Evolutionary conservation across 2,888 invertebrate species (phyloP).

Genomic region (Caenorhabditis wallacei): DNA sequence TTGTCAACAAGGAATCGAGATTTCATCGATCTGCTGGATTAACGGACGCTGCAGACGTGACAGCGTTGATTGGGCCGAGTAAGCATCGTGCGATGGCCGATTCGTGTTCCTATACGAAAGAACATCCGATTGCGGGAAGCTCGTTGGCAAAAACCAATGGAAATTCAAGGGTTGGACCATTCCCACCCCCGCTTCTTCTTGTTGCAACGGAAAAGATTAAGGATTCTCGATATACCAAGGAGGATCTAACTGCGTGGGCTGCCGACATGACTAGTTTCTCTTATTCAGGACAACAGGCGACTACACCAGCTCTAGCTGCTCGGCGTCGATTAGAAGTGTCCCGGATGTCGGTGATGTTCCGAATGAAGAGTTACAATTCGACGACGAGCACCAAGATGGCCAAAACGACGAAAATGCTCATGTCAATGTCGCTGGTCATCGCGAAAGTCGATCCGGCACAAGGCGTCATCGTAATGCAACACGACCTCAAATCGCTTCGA

Average conservation of each 20-base stretch:
- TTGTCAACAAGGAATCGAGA: constrained; percentile 89
- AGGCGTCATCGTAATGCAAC: constrained; percentile 64
- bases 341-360: constrained; percentile 70
- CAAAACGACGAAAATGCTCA: constrained; percentile 45
- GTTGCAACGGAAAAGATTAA: constrained; percentile 92
- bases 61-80: constrained; percentile 55
- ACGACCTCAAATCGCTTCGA: constrained; percentile 57
- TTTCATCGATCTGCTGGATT: constrained; percentile 97
- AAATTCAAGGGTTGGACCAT: constrained; percentile 94
- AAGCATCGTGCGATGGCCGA: constrained; percentile 49
- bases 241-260: constrained; percentile 80
- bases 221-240: constrained; percentile 75
- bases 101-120: constrained; percentile 51
- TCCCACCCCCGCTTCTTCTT: constrained; percentile 90
- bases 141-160: constrained; percentile 72
- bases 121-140: constrained; percentile 52
- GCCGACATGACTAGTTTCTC: constrained; percentile 73
- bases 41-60: constrained; percentile 83
- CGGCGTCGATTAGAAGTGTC: constrained; percentile 56
- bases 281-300: constrained; percentile 50
- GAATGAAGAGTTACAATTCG: constrained; percentile 50
- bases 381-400: constrained; percentile 36
- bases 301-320: constrained; percentile 33
- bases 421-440: constrained; percentile 56
- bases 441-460: constrained; percentile 63